Evolutionary conservation across 2,113 vertebrate genomes (phyloP), one percentile per base, ranked within the genome.

Genomic region (Heterochromis multidens): DNA sequence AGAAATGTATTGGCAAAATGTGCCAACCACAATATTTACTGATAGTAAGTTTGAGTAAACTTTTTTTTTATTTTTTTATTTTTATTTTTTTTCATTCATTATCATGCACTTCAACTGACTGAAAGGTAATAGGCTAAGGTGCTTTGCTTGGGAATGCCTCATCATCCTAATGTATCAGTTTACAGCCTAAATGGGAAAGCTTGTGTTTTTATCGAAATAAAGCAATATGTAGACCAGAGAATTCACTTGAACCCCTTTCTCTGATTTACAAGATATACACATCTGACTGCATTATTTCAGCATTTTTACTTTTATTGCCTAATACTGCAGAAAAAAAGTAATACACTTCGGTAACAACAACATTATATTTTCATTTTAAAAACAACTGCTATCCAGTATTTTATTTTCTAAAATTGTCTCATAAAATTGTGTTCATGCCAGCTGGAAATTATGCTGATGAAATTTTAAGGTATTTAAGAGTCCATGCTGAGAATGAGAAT

Each of bases 311-410:
- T 19, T 6, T 59, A 43, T 25, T 11, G n/a, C 27, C 8, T 77
- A 35, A 23, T 77, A 52, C n/a, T 82, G 25, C 46, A 77, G 5
- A 70, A n/a, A 17, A 62, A 13, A 70, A 17, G 35, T 23, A 9
- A 63, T n/a, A 0, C 25, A 57, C 60, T 12, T 10, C 1, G 6
- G 27, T 27, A 0, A 70, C 14, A 70, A 67, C 23, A 70, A 19
- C 3, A 27, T 70, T 46, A 70, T 1, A 5, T 46, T 70, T 40
- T 19, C 40, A 46, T 46, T 70, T 46, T 27, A 46, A 25, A 70
- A 70, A 27, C 7, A 17, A 19, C 35, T 0, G 37, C 23, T 23
- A 19, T 70, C 10, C 17, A 1, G 4, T 23, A 0, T 27, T 17
- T 65, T 19, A 13, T 49, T 46, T 27, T 46, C 14, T 46, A 14